Conservation (phyloP, 92 coral and sea anemone species). For the Palythoa caribaeorum region DNA sequence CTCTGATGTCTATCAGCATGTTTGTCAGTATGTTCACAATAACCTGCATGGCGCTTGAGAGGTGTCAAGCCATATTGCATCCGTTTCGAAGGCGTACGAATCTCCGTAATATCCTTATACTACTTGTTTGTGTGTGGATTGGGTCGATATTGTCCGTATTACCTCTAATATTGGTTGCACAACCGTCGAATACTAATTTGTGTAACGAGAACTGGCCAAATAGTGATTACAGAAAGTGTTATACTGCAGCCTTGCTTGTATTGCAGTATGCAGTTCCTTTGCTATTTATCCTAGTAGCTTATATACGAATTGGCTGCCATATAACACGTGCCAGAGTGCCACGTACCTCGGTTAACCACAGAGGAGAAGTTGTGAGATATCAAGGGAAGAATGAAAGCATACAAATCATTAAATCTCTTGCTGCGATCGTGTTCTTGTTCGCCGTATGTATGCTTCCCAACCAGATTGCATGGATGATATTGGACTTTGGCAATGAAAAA, state of each 20-base stretch:
- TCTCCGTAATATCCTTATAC: conserved; percentile 53
- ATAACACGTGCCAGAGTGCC: conserved; percentile 68
- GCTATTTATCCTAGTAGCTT: conserved; percentile 72
- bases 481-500: conserved; percentile 85
- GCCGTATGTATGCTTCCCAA: conserved; percentile 90
- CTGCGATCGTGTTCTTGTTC: conserved; percentile 82
- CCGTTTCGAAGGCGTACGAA: conserved; percentile 80
- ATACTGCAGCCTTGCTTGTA: conserved; percentile 81
- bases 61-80: conserved; percentile 78
- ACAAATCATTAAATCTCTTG: conserved; percentile 85
- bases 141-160: conserved; percentile 62
- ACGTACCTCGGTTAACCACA: conserved; percentile 73
- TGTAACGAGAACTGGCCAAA: conserved; percentile 86
- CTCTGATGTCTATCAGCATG: conserved; percentile 83
- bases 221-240: conserved; percentile 60
- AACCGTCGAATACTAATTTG: conserved; percentile 39
- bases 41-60: conserved; percentile 80
- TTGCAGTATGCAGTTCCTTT: conserved; percentile 90
- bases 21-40: conserved; percentile 78
- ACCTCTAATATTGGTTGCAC: conserved; percentile 76
- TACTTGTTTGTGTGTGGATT: conserved; percentile 66
- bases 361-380: conserved; percentile 71
- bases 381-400: conserved; percentile 72
- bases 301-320: conserved; percentile 74
- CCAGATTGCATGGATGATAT: conserved; percentile 91